Base-by-base conservation (phyloP, 2,113 vertebrate species). In the Festucalex cinctus region DNA sequence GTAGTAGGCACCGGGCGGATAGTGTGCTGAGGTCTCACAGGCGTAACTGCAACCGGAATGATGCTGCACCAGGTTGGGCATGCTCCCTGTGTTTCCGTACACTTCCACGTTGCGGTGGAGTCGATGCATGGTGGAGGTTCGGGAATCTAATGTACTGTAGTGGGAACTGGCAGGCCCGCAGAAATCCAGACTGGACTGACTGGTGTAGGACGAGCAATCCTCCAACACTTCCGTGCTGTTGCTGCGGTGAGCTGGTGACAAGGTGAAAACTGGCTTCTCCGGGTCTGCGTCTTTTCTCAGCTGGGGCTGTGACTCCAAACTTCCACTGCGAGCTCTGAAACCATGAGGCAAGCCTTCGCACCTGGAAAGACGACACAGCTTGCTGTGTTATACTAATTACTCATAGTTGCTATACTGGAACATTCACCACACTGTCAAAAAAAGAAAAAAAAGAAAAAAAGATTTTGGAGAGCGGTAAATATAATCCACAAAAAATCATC, bases 21-120 rank as follows among this genome's bases (percentile, higher is more conserved):
- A 95, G 72, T 94, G 94, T 66, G 91, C 86, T n/a, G 58, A 82
- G 79, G 88, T 91, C 26, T 92, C 83, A 58, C 93, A 93, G 63
- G 88, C 83, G 0, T 93, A 93, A 3, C 88, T 91, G 66, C 91
- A 88, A 68, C 83, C 56, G 1, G 83, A 81, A 57, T 94, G 94
- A 81, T 93, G 94, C 3, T 91, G 95, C 22, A 94, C 93, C 65
- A 99, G 88, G 73, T 98, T 98, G n/a, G 97, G 96, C 96, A 98
- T 97, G 66, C 95, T 98, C 13, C 96, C 96, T 0, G 95, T 96
- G 65, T 70, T 95, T 0, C 94, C 89, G 1, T 93, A 93, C 37
- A 93, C 94, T 20, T 92, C 89, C 58, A 94, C 92, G 56, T 95
- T 95, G 86, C 93, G 93, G 1, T 94, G 93, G 44, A 88, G 88